Evolutionary conservation across 2,888 invertebrate species (phyloP), one percentile per base, ranked within the genome.

Genomic region (Teinopalpus imperialis): DNA sequence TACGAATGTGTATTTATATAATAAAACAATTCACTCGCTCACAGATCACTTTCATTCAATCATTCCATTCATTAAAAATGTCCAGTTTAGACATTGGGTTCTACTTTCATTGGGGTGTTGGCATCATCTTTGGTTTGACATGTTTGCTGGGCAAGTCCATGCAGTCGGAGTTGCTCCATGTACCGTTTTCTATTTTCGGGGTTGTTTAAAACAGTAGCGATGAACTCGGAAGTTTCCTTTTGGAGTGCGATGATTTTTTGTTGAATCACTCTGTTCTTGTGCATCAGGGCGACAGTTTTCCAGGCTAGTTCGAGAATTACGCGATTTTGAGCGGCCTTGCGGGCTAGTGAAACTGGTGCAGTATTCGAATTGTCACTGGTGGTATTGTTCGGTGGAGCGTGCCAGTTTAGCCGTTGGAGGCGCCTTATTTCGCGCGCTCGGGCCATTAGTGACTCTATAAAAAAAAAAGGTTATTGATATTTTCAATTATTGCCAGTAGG

Each of bases 241-340:
- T 92, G 91, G 23, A 93, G 63, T 16, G 88, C 90, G 3, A 90
- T 80, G 43, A 93, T 81, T 56, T 91, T 91, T 48, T 90, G 86
- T 57, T 93, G 92, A 45, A 93, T 83, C 27, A 91, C 61, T 49
- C 85, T 90, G 71, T 92, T 93, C 51, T 90, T 90, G 49, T 91
- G 90, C 80, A 93, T 90, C 12, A 93, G 74, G 6, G 89, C 90
- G 26, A 93, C 89, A 0, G 93, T 93, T 61, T 91, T 91, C 69
- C 91, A 85, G 2, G 92, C 92, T 3, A 93, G 89, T 40, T 91
- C 90, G 16, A 93, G 71, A 27, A 93, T 86, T 4, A 91, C 90
- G 47, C 83, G 81, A 54, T 74, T 81, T 47, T 85, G 85, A 27
- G 66, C 68, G 0, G 42, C 51, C 41, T 81, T 81, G 56, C 82